Evolutionary conservation across 2,797 vertebrate species (phyloP), one percentile per base, ranked within the genome.

Genomic region (Streptopelia turtur): DNA sequence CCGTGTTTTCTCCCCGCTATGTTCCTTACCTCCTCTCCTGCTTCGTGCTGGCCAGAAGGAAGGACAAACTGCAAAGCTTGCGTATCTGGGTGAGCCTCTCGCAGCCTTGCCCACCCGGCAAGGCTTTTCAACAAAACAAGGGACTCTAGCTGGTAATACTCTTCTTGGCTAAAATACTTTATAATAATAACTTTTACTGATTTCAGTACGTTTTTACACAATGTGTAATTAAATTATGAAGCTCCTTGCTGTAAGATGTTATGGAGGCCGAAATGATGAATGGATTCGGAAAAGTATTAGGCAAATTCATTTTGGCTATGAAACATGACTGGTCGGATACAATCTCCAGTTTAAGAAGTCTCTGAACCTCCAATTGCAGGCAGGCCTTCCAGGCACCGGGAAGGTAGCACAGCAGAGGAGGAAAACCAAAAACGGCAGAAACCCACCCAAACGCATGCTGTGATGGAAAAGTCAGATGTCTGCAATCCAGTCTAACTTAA

Each of bases 401-500:
- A 49, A 49, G 37, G 57, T 71, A 64, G 55, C 1, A 4, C 41
- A 91, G 95, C 93, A 90, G 83, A 90, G 41, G 24, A 92, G 68
- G 76, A 93, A 92, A 92, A 83, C 56, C 3, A 2, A 97, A 95
- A 88, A 24, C 69, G 72, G 91, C 56, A 79, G 83, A 88, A 96
- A 94, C 77, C 4, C 3, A 60, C 87, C 87, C 66, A 75, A 89
- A 83, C 21, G 30, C 23, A 18, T 95, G 86, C 86, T 95, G 41
- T 30, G 77, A 84, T 23, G 1, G 81, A 84, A 63, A 81, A 86
- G 83, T 77, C 61, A 43, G 65, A 86, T 72, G 72, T 37, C 75
- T 93, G 52, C 59, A 45, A 83, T 89, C 61, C 6, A 7, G 92
- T 87, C 74, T 56, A 74, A 90, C 65, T 30, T 71, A 64, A 94